phyloP scores from a whole-genome alignment of 2,797 vertebrate species.

The Hypotaenidia okinawae region DNA sequence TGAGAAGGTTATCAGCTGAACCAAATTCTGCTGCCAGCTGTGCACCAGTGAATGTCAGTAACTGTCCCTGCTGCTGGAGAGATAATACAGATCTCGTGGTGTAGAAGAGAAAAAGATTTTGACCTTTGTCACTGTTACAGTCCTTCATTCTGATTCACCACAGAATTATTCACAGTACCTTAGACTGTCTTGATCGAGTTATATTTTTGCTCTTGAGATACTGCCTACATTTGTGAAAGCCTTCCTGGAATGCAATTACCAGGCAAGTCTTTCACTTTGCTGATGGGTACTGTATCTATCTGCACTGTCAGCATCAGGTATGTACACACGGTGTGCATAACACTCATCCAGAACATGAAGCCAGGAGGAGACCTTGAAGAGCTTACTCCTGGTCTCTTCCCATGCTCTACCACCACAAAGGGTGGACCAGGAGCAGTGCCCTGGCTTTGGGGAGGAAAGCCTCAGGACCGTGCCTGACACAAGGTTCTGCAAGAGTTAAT shows the following conservation, averaged over 20 bases:
- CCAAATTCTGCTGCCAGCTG: neutral
- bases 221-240: neutral
- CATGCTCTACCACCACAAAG: neutral
- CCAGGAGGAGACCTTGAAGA: neutral
- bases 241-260: neutral
- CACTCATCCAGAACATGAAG: neutral
- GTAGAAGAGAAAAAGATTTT: neutral
- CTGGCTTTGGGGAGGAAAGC: neutral
- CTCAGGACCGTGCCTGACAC: fast-evolving
- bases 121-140: neutral
- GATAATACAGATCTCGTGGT: neutral
- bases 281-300: neutral
- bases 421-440: neutral
- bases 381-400: neutral
- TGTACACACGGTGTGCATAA: neutral
- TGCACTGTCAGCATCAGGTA: neutral
- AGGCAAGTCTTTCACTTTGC: neutral
- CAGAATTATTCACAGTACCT: neutral
- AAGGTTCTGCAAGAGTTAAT: neutral
- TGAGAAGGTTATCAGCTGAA: neutral
- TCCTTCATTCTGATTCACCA: neutral
- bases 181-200: neutral
- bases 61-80: neutral
- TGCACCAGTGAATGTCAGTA: neutral
- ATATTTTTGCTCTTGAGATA: neutral